Base-by-base conservation (phyloP, 2,888 invertebrate species). In the Oxystoma pomonae region DNA sequence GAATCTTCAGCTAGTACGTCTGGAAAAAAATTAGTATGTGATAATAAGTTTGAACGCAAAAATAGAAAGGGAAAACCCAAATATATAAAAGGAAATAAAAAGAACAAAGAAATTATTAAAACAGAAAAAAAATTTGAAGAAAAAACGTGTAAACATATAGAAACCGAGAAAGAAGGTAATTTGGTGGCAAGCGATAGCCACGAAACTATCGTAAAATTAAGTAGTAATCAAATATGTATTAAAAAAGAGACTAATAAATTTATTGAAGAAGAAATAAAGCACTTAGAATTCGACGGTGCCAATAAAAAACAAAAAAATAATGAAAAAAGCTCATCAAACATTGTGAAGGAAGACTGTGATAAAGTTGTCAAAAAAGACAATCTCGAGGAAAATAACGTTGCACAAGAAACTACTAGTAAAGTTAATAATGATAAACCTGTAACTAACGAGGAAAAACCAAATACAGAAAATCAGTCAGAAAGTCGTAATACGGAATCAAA, bases 301-400 rank as follows among this genome's bases (percentile, higher is more conserved):
- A 7, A 3, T 7, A 35, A 35, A 35, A 35, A 12, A 7, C 35
- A 12, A 35, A 35, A 7, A 35, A 12, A 35, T 35, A 35, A 35
- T 5, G 18, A 60, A 58, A 12, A 17, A 56, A 55, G 59, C 66
- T 66, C 64, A 66, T 66, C 62, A 60, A 64, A 66, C 19, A 60
- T 58, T 53, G 53, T 53, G 12, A 3, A 3, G 12, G 35, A 35
- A 35, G 12, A 12, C 35, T 35, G 35, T 35, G 35, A 35, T 35
- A 35, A 35, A 7, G 35, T 35, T 35, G 12, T 3, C 12, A 35
- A 35, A 7, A 35, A 35, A 35, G 35, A 12, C 3, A 12, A 12
- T 3, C 12, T 35, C 3, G 12, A 35, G 35, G 35, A 35, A 7
- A 35, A 35, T 35, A 35, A 35, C n/a, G n/a, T n/a, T n/a, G n/a